Conservation (phyloP, 2,888 invertebrate genomes). For the Papilio protenor region DNA sequence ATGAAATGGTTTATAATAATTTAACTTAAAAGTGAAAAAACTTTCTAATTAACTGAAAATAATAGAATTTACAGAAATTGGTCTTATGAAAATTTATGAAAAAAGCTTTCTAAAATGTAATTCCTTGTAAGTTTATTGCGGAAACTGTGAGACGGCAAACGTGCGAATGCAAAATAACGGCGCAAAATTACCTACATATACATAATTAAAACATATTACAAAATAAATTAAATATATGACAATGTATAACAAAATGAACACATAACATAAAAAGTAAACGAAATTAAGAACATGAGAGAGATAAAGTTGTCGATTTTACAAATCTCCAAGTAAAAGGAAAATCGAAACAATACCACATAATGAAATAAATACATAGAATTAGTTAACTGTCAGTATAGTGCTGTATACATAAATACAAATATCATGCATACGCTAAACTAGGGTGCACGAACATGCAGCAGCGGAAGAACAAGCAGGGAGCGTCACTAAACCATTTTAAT, state of each 20-base stretch:
- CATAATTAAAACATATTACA: background rate
- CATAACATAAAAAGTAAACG: background rate
- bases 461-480: background rate
- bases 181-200: background rate
- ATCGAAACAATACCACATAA: background rate
- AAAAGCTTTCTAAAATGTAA: background rate
- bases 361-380: background rate
- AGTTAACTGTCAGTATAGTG: background rate
- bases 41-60: background rate
- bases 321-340: background rate
- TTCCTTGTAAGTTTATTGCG: background rate
- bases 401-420: background rate
- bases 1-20: background rate
- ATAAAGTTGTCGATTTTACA: background rate
- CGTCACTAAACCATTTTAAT: too few species aligned
- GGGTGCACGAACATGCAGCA: background rate
- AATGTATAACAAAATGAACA: background rate
- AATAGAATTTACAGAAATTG: too few species aligned
- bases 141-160: background rate
- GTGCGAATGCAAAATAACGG: background rate
- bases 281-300: background rate
- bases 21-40: background rate
- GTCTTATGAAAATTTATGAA: too few species aligned
- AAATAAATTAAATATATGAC: background rate
- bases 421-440: background rate